Conservation (phyloP, 2,888 invertebrate genomes). For the Metellina segmentata region DNA sequence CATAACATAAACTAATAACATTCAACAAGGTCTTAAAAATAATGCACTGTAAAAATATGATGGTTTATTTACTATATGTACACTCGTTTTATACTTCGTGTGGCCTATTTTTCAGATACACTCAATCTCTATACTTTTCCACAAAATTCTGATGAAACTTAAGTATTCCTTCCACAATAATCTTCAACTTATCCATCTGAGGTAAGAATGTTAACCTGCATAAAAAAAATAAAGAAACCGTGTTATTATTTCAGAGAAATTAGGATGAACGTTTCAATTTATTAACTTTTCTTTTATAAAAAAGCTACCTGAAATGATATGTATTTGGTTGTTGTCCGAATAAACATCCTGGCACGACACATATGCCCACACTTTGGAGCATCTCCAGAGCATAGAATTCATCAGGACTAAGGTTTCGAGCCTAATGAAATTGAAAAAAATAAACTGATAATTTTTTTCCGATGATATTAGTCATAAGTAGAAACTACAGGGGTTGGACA, state of each 20-base stretch:
- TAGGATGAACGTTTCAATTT: no score
- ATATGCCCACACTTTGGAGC: constrained; percentile 85
- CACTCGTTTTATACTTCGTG: neutral
- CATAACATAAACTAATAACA: no score
- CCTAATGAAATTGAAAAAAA: constrained; percentile 80
- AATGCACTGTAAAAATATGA: no score
- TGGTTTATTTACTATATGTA: no score
- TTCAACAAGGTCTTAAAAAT: no score
- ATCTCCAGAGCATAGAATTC: constrained; percentile 95
- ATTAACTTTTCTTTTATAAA: no score
- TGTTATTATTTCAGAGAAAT: no score
- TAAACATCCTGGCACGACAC: constrained; percentile 82
- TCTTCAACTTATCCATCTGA: constrained; percentile 62
- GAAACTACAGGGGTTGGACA: no score
- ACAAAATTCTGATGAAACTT: constrained; percentile 92
- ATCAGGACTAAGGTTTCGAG: constrained; percentile 84
- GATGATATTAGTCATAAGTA: no score
- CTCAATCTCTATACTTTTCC: constrained; percentile 84
- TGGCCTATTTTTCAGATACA: neutral
- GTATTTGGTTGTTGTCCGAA: constrained; percentile 97
- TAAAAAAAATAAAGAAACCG: neutral
- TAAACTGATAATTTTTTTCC: neutral
- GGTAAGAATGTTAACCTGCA: constrained; percentile 69
- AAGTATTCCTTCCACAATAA: constrained; percentile 89
- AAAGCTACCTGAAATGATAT: constrained; percentile 89